Conservation (phyloP, 1,140 invertebrate genomes). For the Rhyzopertha dominica region DNA sequence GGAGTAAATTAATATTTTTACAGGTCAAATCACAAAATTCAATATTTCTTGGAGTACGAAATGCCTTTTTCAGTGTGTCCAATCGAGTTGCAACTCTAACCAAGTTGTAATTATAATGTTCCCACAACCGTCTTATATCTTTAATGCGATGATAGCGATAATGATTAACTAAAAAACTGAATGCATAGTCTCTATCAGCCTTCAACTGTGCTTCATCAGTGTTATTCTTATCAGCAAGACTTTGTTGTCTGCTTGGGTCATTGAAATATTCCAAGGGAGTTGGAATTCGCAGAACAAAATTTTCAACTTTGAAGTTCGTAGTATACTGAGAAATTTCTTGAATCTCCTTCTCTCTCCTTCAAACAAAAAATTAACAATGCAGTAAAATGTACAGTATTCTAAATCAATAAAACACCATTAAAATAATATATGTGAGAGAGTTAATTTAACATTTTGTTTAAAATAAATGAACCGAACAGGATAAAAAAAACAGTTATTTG, state of each 20-base stretch:
- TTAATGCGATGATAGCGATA: conserved; percentile 55
- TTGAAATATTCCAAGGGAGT: conserved; percentile 51
- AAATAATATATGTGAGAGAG: no score
- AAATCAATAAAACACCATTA: no score
- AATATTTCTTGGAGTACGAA: conserved; percentile 28
- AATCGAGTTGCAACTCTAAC: conserved; percentile 22
- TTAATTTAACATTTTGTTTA: conserved; percentile 1
- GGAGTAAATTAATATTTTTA: conserved; percentile 45
- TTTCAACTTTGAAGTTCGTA: conserved; percentile 46
- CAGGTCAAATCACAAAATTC: conserved; percentile 27
- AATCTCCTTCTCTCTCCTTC: conserved; percentile 32
- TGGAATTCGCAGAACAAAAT: conserved; percentile 54
- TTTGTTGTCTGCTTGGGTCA: conserved; percentile 39
- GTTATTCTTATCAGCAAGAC: conserved; percentile 6
- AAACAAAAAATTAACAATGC: no score
- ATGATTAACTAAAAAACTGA: conserved; percentile 48
- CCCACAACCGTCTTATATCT: conserved; percentile 52
- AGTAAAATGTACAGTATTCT: no score
- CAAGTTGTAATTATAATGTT: conserved; percentile 28
- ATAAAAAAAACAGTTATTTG: no score
- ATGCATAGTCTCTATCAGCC: conserved; percentile 31
- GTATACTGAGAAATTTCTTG: conserved; percentile 45
- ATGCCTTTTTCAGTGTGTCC: conserved; percentile 21
- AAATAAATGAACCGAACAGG: no score
- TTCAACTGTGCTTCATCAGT: no score